Base-by-base conservation (phyloP, 2,888 invertebrate genomes). In the Parnassius smintheus region DNA sequence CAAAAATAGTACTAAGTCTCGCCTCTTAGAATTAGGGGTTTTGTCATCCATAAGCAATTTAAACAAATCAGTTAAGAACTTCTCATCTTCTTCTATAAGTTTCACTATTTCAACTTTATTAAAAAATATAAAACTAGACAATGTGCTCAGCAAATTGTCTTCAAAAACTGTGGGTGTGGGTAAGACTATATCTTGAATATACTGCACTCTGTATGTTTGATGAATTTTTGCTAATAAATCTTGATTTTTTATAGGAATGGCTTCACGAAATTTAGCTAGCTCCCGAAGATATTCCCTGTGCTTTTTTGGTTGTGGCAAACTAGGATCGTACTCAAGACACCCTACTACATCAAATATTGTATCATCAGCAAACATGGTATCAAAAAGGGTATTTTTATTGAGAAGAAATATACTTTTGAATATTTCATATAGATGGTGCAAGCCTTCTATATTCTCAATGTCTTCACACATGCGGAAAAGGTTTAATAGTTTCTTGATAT, bases 31-130 rank as follows among this genome's bases (percentile, higher is more conserved):
- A 72, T 98, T 95, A 41, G 96, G 94, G 52, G 98, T 98, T 74
- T 95, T 95, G 76, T 97, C 96, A 84, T 98, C 97, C 72, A 96
- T 97, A 76, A 99, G 93, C 87, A 98, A 95, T 66, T 96, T 95
- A 92, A 99, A 99, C 75, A 99, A 93, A 88, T 98, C 98, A 61
- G 96, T 95, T 81, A 99, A 93, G 92, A 99, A 98, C 83, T 97
- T 96, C 76, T 99, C 98, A 92, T 99, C 99, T 80, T 99, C 99
- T 93, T 99, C 96, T 85, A 99, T 97, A 81, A 98, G 94, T 73
- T 97, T 98, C 73, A 99, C 99, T 91, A 99, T 99, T 93, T 99
- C 99, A 83, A 99, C 98, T 93, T 99, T 99, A 92, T 99, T 99
- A 92, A 99, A 99, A 94, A 98, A 99, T 91, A 99, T 98, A 93